Conservation (phyloP, 2,113 vertebrate species). For the Rhinoderma darwinii region DNA sequence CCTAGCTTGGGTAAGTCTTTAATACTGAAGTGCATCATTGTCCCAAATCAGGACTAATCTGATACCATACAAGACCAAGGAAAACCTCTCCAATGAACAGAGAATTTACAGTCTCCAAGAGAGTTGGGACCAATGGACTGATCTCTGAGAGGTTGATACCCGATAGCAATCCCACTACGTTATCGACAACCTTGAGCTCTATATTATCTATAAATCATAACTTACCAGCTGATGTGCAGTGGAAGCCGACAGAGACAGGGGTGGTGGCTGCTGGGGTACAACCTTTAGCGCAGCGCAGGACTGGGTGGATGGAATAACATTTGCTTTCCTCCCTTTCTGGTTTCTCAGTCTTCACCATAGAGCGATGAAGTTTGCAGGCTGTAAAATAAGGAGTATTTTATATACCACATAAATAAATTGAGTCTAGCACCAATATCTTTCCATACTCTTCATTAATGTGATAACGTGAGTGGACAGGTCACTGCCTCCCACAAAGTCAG, state of each 20-base stretch:
- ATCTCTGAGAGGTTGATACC: no score
- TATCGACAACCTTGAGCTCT: no score
- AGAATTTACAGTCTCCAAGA: no score
- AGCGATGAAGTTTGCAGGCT: slow-evolving; percentile 75
- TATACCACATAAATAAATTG: background rate
- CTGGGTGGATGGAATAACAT: slow-evolving; percentile 77
- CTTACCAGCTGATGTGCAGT: slow-evolving; percentile 74
- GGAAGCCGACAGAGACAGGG: slow-evolving; percentile 70
- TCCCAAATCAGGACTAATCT: no score
- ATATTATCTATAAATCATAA: background rate
- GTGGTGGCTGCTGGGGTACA: slow-evolving; percentile 68
- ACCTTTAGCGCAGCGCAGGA: slow-evolving; percentile 72
- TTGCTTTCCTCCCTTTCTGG: slow-evolving; percentile 67
- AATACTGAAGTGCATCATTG: no score
- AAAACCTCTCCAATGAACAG: no score
- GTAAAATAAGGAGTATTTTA: background rate
- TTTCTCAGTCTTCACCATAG: slow-evolving; percentile 72
- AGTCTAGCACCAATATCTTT: background rate
- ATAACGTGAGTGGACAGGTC: background rate
- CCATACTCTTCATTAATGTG: background rate
- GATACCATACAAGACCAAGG: no score
- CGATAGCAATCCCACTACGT: no score
- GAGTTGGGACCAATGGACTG: no score
- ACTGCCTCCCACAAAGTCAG: background rate
- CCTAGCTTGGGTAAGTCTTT: no score